Conservation (phyloP, 2,888 invertebrate species). For the Eustalomyia histrio region DNA sequence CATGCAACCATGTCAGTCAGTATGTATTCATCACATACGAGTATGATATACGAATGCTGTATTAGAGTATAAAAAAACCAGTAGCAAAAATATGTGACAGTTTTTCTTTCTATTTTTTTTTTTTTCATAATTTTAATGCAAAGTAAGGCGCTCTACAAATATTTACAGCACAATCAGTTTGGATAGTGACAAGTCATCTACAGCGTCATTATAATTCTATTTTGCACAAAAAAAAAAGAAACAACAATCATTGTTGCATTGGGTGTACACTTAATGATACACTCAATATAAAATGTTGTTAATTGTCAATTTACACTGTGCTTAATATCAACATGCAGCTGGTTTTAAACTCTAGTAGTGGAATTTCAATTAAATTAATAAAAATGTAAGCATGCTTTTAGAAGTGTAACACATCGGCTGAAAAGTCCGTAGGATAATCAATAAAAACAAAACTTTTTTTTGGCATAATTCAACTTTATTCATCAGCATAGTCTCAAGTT, state of each 20-base stretch:
- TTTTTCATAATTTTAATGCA: background rate
- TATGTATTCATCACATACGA: background rate
- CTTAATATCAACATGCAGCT: no score
- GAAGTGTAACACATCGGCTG: no score
- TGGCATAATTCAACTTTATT: no score
- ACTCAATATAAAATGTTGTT: background rate
- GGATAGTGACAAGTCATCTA: background rate
- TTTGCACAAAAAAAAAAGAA: background rate
- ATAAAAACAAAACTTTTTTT: no score
- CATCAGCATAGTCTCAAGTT: no score
- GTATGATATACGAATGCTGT: background rate
- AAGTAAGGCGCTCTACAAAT: background rate
- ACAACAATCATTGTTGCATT: background rate
- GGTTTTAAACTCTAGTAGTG: no score
- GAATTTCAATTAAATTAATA: no score
- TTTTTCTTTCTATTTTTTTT: background rate
- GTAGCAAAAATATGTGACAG: slow-evolving; percentile 3
- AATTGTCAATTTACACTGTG: background rate
- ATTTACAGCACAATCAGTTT: background rate
- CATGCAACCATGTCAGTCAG: background rate
- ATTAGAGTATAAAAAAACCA: background rate
- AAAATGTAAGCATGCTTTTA: no score
- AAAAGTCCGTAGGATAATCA: no score
- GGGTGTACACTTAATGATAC: background rate
- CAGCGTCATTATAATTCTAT: slow-evolving; percentile 6